Conservation (phyloP, 2,797 vertebrate species). For the Triplophysa bombifrons region DNA sequence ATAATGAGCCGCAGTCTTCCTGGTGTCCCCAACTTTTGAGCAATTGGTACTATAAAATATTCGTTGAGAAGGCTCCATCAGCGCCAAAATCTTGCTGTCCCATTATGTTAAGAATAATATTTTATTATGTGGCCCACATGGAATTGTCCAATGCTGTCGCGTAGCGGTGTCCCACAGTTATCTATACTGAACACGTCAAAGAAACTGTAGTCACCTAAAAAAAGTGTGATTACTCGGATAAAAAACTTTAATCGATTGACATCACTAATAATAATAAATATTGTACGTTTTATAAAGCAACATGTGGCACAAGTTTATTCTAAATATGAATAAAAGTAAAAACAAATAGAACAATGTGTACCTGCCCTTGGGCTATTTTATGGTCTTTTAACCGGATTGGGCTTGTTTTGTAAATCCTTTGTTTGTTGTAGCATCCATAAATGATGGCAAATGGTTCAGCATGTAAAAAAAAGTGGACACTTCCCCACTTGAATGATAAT, state of each 20-base stretch:
- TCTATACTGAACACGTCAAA: too few species aligned
- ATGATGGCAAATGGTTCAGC: conserved; percentile 31
- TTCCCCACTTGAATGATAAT: conserved; percentile 55
- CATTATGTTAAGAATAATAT: too few species aligned
- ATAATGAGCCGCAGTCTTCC: neutral
- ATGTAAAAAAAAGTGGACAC: conserved; percentile 43
- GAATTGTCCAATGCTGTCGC: too few species aligned
- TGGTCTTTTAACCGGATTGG: conserved; percentile 30
- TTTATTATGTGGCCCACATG: too few species aligned
- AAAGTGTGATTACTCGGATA: too few species aligned
- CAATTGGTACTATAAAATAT: neutral
- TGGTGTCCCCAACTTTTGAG: neutral
- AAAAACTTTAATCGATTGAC: too few species aligned
- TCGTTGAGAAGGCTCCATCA: neutral
- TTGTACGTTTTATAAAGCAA: neutral
- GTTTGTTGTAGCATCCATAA: conserved; percentile 49
- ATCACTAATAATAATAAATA: neutral
- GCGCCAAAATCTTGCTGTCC: neutral
- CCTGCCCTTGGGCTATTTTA: conserved; percentile 6
- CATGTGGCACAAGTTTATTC: neutral
- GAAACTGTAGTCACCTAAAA: too few species aligned
- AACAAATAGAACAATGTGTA: conserved; percentile 9
- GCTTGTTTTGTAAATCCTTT: conserved; percentile 23
- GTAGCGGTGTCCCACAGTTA: too few species aligned
- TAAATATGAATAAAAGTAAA: neutral